Evolutionary conservation across 2,888 invertebrate species (phyloP).

Genomic region (Zhuqinia jingwanae): DNA sequence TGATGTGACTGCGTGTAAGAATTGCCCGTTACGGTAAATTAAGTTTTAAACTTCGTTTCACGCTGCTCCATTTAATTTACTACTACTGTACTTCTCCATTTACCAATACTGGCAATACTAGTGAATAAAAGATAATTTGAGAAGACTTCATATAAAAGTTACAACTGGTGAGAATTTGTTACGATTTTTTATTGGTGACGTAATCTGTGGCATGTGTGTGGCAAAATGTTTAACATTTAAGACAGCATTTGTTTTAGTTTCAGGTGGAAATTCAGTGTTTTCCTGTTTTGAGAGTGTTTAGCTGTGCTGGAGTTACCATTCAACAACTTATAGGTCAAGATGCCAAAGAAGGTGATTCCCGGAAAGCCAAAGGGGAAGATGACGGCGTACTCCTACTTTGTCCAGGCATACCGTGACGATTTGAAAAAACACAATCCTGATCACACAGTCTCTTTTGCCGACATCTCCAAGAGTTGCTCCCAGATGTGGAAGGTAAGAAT

Average conservation of each 20-base stretch:
- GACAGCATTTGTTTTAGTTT: not conserved
- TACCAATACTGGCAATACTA: too few species aligned
- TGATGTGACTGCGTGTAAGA: slow-evolving; percentile 1
- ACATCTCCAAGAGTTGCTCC: slow-evolving; percentile 62
- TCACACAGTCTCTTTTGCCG: slow-evolving; percentile 89
- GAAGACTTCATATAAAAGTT: slow-evolving; percentile 54
- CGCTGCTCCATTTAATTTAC: too few species aligned
- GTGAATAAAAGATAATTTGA: slow-evolving; percentile 41
- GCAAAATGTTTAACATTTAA: not conserved
- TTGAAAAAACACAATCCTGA: slow-evolving; percentile 99
- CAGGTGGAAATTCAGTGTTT: slow-evolving; percentile 29
- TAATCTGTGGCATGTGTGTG: not conserved
- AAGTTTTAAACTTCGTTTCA: slow-evolving; percentile 54
- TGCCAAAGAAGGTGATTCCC: slow-evolving; percentile 84
- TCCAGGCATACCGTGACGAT: slow-evolving; percentile 99
- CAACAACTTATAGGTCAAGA: slow-evolving; percentile 36
- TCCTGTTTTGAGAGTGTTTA: not conserved
- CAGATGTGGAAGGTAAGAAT: slow-evolving; percentile 63
- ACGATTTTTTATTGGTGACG: not conserved
- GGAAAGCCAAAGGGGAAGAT: slow-evolving; percentile 95
- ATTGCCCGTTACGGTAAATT: slow-evolving; percentile 49
- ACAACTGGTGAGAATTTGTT: slow-evolving; percentile 64
- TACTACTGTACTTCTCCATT: slow-evolving; percentile 38
- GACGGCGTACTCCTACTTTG: slow-evolving; percentile 98
- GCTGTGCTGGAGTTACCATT: not conserved